Conservation (phyloP, 92 coral and sea anemone species). For the Parazoanthus swiftii region DNA sequence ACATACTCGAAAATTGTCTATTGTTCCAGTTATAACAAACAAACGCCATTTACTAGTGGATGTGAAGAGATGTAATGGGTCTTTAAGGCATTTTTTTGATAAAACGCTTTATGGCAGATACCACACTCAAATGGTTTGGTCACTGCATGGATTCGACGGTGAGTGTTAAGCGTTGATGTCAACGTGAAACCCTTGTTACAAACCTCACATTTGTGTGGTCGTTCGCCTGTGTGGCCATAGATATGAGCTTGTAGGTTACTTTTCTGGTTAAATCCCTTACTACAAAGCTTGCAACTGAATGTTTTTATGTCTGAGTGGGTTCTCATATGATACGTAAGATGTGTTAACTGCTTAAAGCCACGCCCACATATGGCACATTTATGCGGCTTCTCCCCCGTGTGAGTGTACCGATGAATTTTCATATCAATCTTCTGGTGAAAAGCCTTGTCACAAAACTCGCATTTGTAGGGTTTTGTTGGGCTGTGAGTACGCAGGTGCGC, state of each 20-base stretch:
- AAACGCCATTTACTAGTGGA: constrained; percentile 68
- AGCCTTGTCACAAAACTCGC: constrained; percentile 77
- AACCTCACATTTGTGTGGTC: constrained; percentile 77
- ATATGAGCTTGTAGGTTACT: constrained; percentile 84
- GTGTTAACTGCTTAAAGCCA: constrained; percentile 83
- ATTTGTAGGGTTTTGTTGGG: constrained; percentile 63
- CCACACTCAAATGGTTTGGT: constrained; percentile 75
- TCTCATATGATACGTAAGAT: constrained; percentile 88
- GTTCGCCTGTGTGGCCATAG: constrained; percentile 83
- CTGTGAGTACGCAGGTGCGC: constrained; percentile 79
- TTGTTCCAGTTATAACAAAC: constrained; percentile 34
- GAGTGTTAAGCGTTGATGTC: constrained; percentile 85
- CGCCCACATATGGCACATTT: constrained; percentile 82
- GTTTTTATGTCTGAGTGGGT: constrained; percentile 75
- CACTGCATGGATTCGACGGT: constrained; percentile 70
- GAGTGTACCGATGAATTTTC: constrained; percentile 81
- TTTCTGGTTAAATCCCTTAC: constrained; percentile 86
- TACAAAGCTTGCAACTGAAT: constrained; percentile 80
- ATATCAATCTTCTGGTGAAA: constrained; percentile 86
- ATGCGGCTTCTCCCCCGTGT: constrained; percentile 91
- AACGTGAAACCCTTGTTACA: constrained; percentile 83
- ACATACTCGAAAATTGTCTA: too few species aligned
- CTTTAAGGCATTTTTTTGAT: constrained; percentile 87
- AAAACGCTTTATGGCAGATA: constrained; percentile 76
- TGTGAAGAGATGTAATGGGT: constrained; percentile 87